Evolutionary conservation across 2,888 invertebrate genomes (phyloP), one percentile per base, ranked within the genome.

Genomic region (Drosophila eohydei): DNA sequence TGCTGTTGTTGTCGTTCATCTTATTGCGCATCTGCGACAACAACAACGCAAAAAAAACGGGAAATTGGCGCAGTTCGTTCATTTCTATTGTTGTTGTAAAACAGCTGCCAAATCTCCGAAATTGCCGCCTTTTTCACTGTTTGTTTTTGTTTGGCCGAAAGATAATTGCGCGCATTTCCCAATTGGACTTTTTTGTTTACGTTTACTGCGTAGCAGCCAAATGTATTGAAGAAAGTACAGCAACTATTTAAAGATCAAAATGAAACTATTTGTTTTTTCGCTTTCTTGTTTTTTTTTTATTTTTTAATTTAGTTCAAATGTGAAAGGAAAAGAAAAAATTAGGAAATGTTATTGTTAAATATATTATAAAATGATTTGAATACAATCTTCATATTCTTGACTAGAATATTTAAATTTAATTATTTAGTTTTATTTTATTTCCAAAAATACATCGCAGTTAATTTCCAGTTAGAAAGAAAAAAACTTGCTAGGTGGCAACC

Each of bases 71-170:
- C 68, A 75, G 75, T 71, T 74, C 16, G 26, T 16, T 38, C 11
- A n/a, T 16, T 38, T 61, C 36, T 26, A 16, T 57, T 75, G 78
- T 59, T 40, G 84, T 80, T 78, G 84, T 70, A 73, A 82, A 84
- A 82, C 51, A 65, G 48, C 48, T 50, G 48, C 32, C 48, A 50
- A 50, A 50, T 50, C 48, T 79, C 67, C 51, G 36, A 68, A 78
- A 70, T 70, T 80, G 64, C 80, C 74, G 80, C 72, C 44, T 66
- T 69, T 59, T 51, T 43, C 21, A 43, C 36, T 70, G 86, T 80
- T 86, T 84, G 82, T 82, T 83, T 80, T 77, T 71, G 71, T 81
- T 86, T 83, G 74, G 16, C 58, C 70, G 65, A 67, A 73, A 67
- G 38, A 74, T 58, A 68, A 67, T 28, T 62, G 63, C 65, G 67